phyloP scores from a whole-genome alignment of 2,888 invertebrate species.

The Eupithecia dodoneata region DNA sequence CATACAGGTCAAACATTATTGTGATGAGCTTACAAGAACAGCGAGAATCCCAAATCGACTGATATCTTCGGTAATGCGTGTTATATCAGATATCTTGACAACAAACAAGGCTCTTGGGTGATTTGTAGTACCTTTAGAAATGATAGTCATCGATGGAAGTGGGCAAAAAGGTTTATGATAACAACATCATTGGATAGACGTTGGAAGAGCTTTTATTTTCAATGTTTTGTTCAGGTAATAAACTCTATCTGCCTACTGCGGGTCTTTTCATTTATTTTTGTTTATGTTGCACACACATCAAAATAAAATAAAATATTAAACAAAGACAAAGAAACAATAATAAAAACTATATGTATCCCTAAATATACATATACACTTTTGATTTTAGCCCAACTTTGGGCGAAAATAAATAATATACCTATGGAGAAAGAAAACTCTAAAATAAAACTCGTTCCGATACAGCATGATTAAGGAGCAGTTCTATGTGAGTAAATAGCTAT shows the following conservation, averaged over 20 bases:
- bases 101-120: conserved; percentile 40
- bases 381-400: no score
- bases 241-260: background rate
- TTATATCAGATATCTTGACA: conserved; percentile 41
- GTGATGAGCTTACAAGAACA: conserved; percentile 61
- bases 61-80: conserved; percentile 46
- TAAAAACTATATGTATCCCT: no score
- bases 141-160: conserved; percentile 34
- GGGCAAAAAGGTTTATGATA: conserved; percentile 14
- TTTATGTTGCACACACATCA: no score
- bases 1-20: conserved; percentile 69
- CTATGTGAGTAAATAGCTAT: no score
- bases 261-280: no score
- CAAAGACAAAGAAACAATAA: no score
- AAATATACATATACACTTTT: no score
- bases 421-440: no score
- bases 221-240: background rate
- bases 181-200: background rate
- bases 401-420: no score
- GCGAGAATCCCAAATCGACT: conserved; percentile 55
- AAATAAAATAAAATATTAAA: no score
- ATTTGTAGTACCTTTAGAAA: conserved; percentile 33
- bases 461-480: no score
- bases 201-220: conserved; percentile 1
- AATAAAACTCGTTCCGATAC: no score